Evolutionary conservation across 64 coral and sea anemone species (phyloP), one percentile per base, ranked within the genome.

Genomic region (Dendrophyllia cribrosa): DNA sequence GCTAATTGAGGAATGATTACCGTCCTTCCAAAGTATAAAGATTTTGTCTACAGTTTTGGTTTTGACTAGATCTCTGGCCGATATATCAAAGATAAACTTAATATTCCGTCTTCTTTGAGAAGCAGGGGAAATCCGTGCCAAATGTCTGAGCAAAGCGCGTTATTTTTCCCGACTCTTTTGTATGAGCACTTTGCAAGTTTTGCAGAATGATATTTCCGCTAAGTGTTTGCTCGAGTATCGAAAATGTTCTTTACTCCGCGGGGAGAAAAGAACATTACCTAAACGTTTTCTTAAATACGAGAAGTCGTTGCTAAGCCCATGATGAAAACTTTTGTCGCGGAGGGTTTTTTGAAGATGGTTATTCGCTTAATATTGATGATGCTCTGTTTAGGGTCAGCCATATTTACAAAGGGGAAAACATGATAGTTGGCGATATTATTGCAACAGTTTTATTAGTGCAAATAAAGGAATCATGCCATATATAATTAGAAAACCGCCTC

Each of bases 341-440:
- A 68, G 43, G 7, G 1, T 4, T 83, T 66, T 84, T 66, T 84
- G 60, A 66, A 68, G 34, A 68, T 13, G 44, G 20, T 43, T 50
- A 0, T 68, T 84, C 62, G 10, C 56, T 44, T 65, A 20, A 64
- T 47, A 78, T 59, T 59, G 24, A 79, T 59, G 53, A 58, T 25
- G 43, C 19, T 4, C 58, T 46, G 45, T 75, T 20, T n/a, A 50
- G 48, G 47, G 15, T 8, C 16, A 3, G 70, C 14, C 1, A 46
- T 84, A 84, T 84, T 84, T 67, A 84, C 61, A 51, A 21, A 23
- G 48, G 6, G 4, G 15, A 84, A 67, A 84, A 51, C 20, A 23
- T 10, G 2, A 25, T 11, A 4, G 17, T 19, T 17, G 16, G 47
- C 45, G 72, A 51, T 25, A 84, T 67, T 84, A 44, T 63, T 19